phyloP scores from a whole-genome alignment of 2,888 invertebrate genomes.

The Apodemia mormo region DNA sequence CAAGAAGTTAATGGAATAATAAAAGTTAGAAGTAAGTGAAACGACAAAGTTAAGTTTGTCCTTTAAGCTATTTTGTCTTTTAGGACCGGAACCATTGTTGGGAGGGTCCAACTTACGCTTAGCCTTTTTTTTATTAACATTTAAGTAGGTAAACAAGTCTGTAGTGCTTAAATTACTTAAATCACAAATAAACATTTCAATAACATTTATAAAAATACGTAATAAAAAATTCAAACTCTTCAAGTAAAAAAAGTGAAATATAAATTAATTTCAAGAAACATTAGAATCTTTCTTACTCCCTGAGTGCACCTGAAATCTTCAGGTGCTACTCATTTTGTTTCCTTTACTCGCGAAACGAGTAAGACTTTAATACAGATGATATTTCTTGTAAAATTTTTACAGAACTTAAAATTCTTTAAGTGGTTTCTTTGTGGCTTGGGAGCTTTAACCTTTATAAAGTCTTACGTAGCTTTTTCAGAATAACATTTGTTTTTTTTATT shows the following conservation, averaged over 20 bases:
- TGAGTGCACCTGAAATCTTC: constrained; percentile 1
- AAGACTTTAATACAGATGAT: constrained; percentile 1
- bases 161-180: too few relatives aligned
- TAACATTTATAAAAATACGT: background rate
- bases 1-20: too few relatives aligned
- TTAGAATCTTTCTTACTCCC: background rate
- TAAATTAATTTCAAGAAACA: constrained; percentile 2
- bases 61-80: too few relatives aligned
- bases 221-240: background rate
- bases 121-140: too few relatives aligned
- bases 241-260: background rate
- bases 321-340: constrained; percentile 6
- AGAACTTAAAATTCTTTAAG: background rate
- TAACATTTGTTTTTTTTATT: background rate
- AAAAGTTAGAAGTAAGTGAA: too few relatives aligned
- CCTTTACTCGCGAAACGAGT: constrained; percentile 3
- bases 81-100: too few relatives aligned
- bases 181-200: background rate
- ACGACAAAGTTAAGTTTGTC: too few relatives aligned
- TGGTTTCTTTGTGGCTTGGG: background rate
- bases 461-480: background rate
- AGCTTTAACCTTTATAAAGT: background rate
- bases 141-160: too few relatives aligned
- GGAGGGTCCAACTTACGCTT: too few relatives aligned
- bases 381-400: background rate